Conservation (phyloP, 1,140 invertebrate species). For the Aleiodes sp. region DNA sequence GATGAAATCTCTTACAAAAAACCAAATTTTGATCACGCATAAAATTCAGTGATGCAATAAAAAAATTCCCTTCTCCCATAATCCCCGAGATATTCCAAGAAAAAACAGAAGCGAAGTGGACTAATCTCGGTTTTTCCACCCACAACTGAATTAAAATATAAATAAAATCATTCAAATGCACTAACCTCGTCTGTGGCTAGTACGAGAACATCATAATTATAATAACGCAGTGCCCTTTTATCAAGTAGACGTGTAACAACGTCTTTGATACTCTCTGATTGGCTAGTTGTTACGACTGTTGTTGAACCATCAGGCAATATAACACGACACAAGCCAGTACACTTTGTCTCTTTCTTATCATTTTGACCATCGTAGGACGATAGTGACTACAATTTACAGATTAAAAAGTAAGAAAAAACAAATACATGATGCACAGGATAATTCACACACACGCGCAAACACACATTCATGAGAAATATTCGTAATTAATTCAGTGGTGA, state of each 20-base stretch:
- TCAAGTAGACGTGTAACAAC: slow-evolving; percentile 85
- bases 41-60: no score
- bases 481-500: neutral
- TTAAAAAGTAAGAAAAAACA: slow-evolving; percentile 18
- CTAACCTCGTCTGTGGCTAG: slow-evolving; percentile 65
- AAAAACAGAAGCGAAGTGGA: slow-evolving; percentile 17
- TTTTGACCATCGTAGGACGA: slow-evolving; percentile 64
- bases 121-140: no score
- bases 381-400: slow-evolving; percentile 62
- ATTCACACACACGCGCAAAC: neutral
- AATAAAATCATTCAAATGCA: slow-evolving; percentile 29
- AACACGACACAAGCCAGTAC: slow-evolving; percentile 80
- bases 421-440: neutral
- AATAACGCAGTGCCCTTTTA: slow-evolving; percentile 80
- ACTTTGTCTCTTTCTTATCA: slow-evolving; percentile 64
- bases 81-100: no score
- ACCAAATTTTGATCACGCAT: no score
- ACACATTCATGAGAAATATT: neutral
- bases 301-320: slow-evolving; percentile 90
- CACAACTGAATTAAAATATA: neutral
- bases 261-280: slow-evolving; percentile 78
- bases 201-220: slow-evolving; percentile 79
- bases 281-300: slow-evolving; percentile 84
- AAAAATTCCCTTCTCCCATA: no score
- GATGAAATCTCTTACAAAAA: no score